phyloP scores from a whole-genome alignment of 1,140 invertebrate species.

The Triops longicaudatus region DNA sequence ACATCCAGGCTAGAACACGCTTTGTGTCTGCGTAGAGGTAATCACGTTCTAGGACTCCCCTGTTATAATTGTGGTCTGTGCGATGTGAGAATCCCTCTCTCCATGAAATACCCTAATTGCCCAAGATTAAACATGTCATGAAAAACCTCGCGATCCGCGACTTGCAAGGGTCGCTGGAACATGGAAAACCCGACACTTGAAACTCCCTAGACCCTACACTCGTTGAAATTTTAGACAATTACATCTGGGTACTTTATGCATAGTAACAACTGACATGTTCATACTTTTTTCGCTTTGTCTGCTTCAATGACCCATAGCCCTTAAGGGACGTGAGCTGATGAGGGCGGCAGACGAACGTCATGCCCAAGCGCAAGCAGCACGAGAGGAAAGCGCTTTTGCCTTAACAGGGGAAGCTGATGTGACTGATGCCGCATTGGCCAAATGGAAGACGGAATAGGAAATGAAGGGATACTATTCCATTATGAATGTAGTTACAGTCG shows the following conservation, averaged over 20 bases:
- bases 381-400: not conserved
- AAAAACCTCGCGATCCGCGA: not conserved
- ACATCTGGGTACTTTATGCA: not conserved
- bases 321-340: not conserved
- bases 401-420: not conserved
- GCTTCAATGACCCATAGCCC: not conserved
- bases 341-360: not conserved
- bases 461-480: not conserved
- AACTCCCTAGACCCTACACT: not conserved
- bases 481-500: constrained; percentile 2
- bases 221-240: not conserved
- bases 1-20: no score
- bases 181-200: not conserved
- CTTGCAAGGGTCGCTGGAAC: not conserved
- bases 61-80: no score
- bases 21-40: no score
- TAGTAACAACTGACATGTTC: not conserved
- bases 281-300: not conserved
- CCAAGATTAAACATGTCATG: no score
- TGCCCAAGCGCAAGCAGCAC: not conserved
- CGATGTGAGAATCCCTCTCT: no score
- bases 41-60: no score
- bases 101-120: no score
- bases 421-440: not conserved
- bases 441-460: not conserved